These are phyloP conservation scores for Chondrosia reniformis DNA, from an alignment of 37 sponge, comb jelly and placozoan genomes.

Conservation along the genomic window DNA sequence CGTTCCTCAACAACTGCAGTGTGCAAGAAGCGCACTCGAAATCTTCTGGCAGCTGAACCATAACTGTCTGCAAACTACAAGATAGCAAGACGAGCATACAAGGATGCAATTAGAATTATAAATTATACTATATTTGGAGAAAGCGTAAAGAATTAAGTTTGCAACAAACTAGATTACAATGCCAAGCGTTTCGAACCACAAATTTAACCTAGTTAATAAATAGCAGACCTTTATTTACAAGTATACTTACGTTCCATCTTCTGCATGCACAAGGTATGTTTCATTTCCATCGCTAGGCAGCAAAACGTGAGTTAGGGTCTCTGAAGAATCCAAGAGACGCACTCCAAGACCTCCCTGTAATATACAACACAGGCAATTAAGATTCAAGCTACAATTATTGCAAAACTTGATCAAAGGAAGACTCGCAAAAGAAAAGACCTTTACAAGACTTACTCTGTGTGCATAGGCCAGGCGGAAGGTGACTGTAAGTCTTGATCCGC, in stretches of 20 bases:
- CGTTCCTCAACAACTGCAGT: slow-evolving; percentile 55
- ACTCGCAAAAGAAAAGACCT: no score
- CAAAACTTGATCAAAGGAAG: not conserved
- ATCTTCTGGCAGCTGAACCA: slow-evolving; percentile 30
- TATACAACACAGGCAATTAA: not conserved
- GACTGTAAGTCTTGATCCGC: slow-evolving; percentile 38
- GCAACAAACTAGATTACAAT: no score
- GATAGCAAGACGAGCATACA: not conserved
- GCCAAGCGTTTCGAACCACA: no score
- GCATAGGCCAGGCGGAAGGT: slow-evolving; percentile 56
- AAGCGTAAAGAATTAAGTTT: no score
- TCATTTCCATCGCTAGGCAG: slow-evolving; percentile 1
- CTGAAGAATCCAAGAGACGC: slow-evolving; percentile 38
- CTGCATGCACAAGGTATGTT: slow-evolving; percentile 13
- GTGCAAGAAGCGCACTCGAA: slow-evolving; percentile 54
- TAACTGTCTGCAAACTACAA: slow-evolving; percentile 8
- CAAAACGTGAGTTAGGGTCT: slow-evolving; percentile 13
- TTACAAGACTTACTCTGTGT: slow-evolving; percentile 55
- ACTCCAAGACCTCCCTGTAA: slow-evolving; percentile 51
- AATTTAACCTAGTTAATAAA: no score
- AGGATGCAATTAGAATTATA: not conserved
- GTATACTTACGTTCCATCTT: slow-evolving; percentile 19
- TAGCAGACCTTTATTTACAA: no score
- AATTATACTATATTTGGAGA: no score
- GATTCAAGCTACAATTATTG: not conserved